These are phyloP conservation scores for Plecturocebus donacophilus DNA, from an alignment of 2,113 vertebrate species.

Conservation along the genomic window DNA sequence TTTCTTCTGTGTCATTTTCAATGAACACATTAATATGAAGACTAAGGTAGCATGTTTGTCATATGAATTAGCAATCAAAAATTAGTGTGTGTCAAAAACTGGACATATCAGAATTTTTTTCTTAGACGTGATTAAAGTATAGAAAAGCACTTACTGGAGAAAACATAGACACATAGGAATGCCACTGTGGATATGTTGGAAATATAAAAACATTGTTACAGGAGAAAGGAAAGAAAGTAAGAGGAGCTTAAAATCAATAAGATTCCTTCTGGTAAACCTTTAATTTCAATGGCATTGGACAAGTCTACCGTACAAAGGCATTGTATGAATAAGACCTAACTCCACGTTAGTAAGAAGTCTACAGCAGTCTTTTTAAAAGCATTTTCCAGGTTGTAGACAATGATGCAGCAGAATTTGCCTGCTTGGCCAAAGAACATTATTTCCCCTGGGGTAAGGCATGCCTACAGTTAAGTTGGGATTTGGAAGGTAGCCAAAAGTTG, in stretches of 20 bases:
- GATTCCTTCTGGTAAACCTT: neutral
- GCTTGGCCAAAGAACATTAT: neutral
- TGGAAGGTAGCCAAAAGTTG: neutral
- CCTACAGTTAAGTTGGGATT: neutral
- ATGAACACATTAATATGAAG: conserved; percentile 76
- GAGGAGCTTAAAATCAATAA: neutral
- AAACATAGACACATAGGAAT: neutral
- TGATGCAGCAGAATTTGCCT: neutral
- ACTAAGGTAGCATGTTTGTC: conserved; percentile 68
- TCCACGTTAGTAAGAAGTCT: neutral
- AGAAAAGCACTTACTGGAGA: neutral
- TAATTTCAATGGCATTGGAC: neutral
- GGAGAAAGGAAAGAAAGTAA: conserved; percentile 20
- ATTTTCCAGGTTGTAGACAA: neutral
- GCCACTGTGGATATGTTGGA: conserved; percentile 23
- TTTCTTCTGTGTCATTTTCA: conserved; percentile 78
- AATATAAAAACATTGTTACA: neutral
- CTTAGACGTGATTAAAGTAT: conserved; percentile 55
- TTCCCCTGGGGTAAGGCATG: neutral
- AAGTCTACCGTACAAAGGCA: neutral
- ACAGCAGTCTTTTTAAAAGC: fast-evolving
- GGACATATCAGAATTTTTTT: conserved; percentile 51
- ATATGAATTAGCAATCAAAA: conserved; percentile 76
- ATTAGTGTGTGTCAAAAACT: conserved; percentile 48
- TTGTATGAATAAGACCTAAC: neutral